Base-by-base conservation (phyloP, 1,140 invertebrate species). In the Leptonema lineaticorne region DNA sequence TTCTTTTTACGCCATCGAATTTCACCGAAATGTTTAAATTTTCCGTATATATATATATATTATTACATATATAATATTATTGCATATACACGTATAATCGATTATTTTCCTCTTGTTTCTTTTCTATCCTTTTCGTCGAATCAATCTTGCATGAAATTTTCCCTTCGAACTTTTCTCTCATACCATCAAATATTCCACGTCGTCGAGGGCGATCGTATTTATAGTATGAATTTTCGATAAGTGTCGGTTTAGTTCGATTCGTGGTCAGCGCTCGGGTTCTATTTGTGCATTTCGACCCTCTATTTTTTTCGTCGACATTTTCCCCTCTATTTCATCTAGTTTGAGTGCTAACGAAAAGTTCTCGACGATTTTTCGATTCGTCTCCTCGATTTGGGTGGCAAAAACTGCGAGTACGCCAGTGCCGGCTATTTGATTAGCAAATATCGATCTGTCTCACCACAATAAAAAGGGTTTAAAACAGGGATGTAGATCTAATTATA, bases 361-460 rank as follows among this genome's bases (percentile, higher is more conserved):
- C 24, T 41, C 58, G 24, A 37, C 58, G 6, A 27, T 41, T 58
- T 18, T 29, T 1, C 37, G 16, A 41, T 41, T 20, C 48, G 18
- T 18, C 58, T 20, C 58, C 11, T 16, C 28, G 28, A 18, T 27
- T 30, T 26, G 24, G 26, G 26, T 2, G n/a, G 58, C 58, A 62
- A 62, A 62, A 62, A 41, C 58, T 62, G 37, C 37, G 37, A 11
- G n/a, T n/a, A 28, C 28, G 58, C 22, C 29, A 28, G 11, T 62
- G 58, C 58, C 29, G 58, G 58, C 58, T 37, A 62, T 62, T 62
- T 62, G 58, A 62, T 62, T 62, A 62, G 58, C 58, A 62, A 62
- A 62, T 62, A 62, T 62, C 58, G 58, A 62, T 62, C 58, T n/a
- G 58, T 62, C 58, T 62, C 58, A 62, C 58, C 58, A 30, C 58